Evolutionary conservation across 2,797 vertebrate species (phyloP).

Genomic region (Knipowitschia caucasica): DNA sequence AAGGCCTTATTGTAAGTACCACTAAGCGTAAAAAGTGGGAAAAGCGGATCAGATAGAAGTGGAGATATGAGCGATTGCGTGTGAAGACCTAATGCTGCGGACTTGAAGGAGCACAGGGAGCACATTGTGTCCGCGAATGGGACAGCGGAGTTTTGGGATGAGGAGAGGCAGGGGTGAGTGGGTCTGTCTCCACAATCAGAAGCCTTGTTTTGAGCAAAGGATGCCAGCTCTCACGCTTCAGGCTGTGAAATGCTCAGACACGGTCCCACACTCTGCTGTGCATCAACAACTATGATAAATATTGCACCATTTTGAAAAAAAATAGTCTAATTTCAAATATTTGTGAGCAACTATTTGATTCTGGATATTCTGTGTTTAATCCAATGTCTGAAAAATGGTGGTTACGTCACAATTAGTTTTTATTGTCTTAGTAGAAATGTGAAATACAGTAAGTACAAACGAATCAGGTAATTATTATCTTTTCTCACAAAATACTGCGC

Average conservation of each 20-base stretch:
- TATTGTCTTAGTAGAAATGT: too few relatives aligned
- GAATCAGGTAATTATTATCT: too few relatives aligned
- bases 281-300: conserved; percentile 3
- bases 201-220: conserved; percentile 49
- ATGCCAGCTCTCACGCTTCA: conserved; percentile 42
- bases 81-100: conserved; percentile 62
- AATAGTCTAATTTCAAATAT: too few relatives aligned
- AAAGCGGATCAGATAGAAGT: conserved; percentile 11
- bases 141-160: conserved; percentile 50
- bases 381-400: too few relatives aligned
- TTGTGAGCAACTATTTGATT: too few relatives aligned
- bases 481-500: too few relatives aligned
- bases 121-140: conserved; percentile 65
- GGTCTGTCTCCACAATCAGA: conserved; percentile 53
- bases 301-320: too few relatives aligned
- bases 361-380: too few relatives aligned
- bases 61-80: conserved; percentile 56
- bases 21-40: conserved; percentile 5
- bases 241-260: conserved; percentile 23
- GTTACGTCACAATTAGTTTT: too few relatives aligned
- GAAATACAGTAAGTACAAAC: too few relatives aligned
- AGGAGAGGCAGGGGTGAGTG: conserved; percentile 34
- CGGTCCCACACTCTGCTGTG: conserved; percentile 12
- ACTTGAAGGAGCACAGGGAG: conserved; percentile 67
- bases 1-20: conserved; percentile 1